Evolutionary conservation across 2,888 invertebrate species (phyloP).

Genomic region (Hyposoter dolosus): DNA sequence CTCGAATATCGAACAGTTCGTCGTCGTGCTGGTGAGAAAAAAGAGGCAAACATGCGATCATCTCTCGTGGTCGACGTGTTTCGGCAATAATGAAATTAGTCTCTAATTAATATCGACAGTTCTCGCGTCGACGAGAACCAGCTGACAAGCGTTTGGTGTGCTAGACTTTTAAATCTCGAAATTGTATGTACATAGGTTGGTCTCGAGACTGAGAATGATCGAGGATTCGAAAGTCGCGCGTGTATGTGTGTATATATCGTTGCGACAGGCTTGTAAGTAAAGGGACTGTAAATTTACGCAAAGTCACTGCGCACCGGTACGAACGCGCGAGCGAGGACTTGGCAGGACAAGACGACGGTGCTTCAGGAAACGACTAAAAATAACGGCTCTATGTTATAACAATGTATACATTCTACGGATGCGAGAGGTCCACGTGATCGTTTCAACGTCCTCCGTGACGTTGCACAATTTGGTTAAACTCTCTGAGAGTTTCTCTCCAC

Average conservation of each 20-base stretch:
- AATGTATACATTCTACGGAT: slow-evolving; percentile 35
- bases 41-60: slow-evolving; percentile 33
- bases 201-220: slow-evolving; percentile 28
- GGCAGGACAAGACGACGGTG: slow-evolving; percentile 52
- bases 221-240: not conserved
- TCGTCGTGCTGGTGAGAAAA: slow-evolving; percentile 42
- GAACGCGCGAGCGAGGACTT: not conserved
- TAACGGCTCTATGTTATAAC: slow-evolving; percentile 61
- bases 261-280: slow-evolving; percentile 39
- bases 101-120: slow-evolving; percentile 80
- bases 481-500: slow-evolving; percentile 20
- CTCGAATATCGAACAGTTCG: slow-evolving; percentile 53
- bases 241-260: not conserved
- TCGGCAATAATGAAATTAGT: slow-evolving; percentile 74
- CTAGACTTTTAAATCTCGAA: slow-evolving; percentile 30
- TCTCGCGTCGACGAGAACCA: slow-evolving; percentile 55
- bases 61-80: slow-evolving; percentile 30
- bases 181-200: not conserved
- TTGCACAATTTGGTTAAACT: slow-evolving; percentile 42
- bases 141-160: slow-evolving; percentile 47
- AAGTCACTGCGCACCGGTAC: slow-evolving; percentile 55
- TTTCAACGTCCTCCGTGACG: slow-evolving; percentile 38
- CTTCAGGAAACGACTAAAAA: slow-evolving; percentile 62
- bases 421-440: slow-evolving; percentile 8
- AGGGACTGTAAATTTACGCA: slow-evolving; percentile 56